Percentiles rank a stretch among this genome's conserved stretches.
phyloP scores from a whole-genome alignment of 2,888 invertebrate species.

The Polydrusus cervinus region DNA sequence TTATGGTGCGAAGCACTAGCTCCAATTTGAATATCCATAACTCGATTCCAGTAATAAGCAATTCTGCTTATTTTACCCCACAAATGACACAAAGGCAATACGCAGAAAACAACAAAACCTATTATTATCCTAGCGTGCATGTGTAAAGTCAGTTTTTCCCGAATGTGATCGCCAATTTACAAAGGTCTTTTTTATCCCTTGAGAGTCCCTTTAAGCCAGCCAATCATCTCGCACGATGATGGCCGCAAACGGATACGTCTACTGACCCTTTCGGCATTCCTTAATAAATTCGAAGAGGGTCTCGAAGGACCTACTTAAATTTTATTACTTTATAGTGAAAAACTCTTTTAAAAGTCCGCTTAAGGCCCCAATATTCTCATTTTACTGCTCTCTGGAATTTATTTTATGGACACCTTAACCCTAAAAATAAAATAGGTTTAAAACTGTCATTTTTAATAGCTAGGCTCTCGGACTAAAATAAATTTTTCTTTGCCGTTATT shows the following conservation, averaged over 20 bases:
- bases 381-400: conserved; percentile 15
- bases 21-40: too few relatives aligned
- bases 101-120: not conserved
- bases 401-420: conserved; percentile 21
- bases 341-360: conserved; percentile 41
- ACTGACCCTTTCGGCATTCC: conserved; percentile 51
- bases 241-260: conserved; percentile 41
- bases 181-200: conserved; percentile 45
- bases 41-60: not conserved
- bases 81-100: not conserved
- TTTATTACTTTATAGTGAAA: conserved; percentile 52
- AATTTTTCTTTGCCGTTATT: not conserved
- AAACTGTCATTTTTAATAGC: conserved; percentile 19
- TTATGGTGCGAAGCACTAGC: too few relatives aligned
- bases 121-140: conserved; percentile 13
- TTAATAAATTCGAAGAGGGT: conserved; percentile 50
- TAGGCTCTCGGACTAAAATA: conserved; percentile 3
- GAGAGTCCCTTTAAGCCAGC: conserved; percentile 34
- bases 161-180: conserved; percentile 42
- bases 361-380: conserved; percentile 13
- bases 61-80: not conserved
- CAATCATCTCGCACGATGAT: conserved; percentile 47
- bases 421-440: conserved; percentile 17
- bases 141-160: conserved; percentile 31
- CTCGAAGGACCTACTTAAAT: conserved; percentile 52